A percentile compares a stretch with the other conserved stretches of the same genome.
phyloP scores from a whole-genome alignment of 2,113 vertebrate species.

The Planiliza haematocheilus region DNA sequence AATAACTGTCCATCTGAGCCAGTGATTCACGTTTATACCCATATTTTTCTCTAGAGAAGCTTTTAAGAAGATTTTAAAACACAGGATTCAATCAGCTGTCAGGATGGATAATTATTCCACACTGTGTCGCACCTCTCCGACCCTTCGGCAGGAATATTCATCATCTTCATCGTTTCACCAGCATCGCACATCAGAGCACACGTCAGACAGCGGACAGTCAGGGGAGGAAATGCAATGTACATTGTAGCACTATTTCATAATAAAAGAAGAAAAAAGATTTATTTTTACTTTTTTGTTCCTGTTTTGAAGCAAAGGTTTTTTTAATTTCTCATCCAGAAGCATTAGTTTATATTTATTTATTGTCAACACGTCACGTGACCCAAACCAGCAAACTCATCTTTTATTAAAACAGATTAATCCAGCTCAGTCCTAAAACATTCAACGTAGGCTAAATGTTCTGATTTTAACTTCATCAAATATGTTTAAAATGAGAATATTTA shows the following conservation, averaged over 20 bases:
- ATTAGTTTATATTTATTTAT: background rate
- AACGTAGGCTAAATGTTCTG: too few relatives aligned
- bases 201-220: slow-evolving; percentile 61
- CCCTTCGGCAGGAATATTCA: slow-evolving; percentile 38
- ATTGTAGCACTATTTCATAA: slow-evolving; percentile 98
- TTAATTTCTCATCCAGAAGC: slow-evolving; percentile 22
- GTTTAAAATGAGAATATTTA: too few relatives aligned
- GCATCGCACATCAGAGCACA: too few relatives aligned
- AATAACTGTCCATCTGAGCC: slow-evolving; percentile 81
- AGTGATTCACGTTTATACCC: slow-evolving; percentile 61
- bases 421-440: too few relatives aligned
- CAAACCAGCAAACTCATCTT: background rate
- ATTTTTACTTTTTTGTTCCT: slow-evolving; percentile 86
- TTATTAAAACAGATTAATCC: too few relatives aligned
- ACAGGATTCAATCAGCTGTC: slow-evolving; percentile 40
- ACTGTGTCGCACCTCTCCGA: slow-evolving; percentile 17
- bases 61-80: slow-evolving; percentile 77
- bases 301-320: slow-evolving; percentile 55
- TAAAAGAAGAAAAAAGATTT: slow-evolving; percentile 90
- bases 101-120: slow-evolving; percentile 67
- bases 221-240: slow-evolving; percentile 92
- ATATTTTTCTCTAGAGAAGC: slow-evolving; percentile 72
- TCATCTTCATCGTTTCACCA: slow-evolving; percentile 33
- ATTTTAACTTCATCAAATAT: too few relatives aligned
- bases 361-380: background rate